Conservation (phyloP, 2,113 vertebrate species). For the Ceuthmochares aereus region DNA sequence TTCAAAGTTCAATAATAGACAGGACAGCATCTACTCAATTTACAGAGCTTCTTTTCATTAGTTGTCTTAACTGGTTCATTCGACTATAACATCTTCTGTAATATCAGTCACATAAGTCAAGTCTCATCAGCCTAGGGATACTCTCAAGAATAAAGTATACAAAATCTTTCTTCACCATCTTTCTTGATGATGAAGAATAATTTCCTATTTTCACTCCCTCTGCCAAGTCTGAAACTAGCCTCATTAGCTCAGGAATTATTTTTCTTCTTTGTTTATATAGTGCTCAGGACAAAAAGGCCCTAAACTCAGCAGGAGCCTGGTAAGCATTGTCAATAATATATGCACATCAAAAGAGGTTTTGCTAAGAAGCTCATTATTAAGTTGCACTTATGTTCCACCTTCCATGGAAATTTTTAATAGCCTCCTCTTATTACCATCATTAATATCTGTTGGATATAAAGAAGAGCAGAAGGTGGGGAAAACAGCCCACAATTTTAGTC, state of each 20-base stretch:
- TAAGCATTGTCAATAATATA: neutral
- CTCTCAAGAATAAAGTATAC: neutral
- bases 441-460: neutral
- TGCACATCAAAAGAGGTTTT: neutral
- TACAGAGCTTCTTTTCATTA: neutral
- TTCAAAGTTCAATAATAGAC: neutral
- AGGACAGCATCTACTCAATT: neutral
- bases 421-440: neutral
- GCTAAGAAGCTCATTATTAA: neutral
- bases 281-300: neutral
- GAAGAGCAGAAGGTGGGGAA: rapidly evolving
- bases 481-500: neutral
- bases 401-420: neutral
- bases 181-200: neutral
- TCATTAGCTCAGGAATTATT: constrained; percentile 3
- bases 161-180: neutral
- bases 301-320: neutral
- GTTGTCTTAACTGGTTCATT: neutral
- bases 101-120: neutral
- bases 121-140: neutral
- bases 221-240: neutral
- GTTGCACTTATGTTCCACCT: neutral
- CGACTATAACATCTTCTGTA: neutral
- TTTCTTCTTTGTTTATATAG: neutral
- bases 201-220: neutral